Evolutionary conservation across 2,797 vertebrate genomes (phyloP).

Genomic region (Macroramphosus scolopax): DNA sequence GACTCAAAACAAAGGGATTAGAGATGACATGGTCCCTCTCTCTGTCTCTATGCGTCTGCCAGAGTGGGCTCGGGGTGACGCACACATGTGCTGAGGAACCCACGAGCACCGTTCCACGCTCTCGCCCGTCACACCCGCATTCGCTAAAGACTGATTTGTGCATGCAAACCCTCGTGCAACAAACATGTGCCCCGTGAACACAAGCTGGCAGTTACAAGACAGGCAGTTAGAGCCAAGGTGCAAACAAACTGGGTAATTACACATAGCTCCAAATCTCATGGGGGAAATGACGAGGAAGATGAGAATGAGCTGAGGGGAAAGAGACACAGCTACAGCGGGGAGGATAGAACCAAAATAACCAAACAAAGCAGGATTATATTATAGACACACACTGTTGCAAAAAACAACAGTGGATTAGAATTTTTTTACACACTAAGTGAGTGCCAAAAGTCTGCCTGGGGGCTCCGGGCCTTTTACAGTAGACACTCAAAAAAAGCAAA

Average conservation of each 20-base stretch:
- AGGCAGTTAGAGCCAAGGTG: conserved; percentile 72
- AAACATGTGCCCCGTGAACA: conserved; percentile 51
- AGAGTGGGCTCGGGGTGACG: conserved; percentile 48
- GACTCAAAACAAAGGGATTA: conserved; percentile 82
- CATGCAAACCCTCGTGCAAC: conserved; percentile 33
- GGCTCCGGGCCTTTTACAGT: conserved; percentile 38
- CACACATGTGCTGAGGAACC: conserved; percentile 58
- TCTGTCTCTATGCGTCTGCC: conserved; percentile 64
- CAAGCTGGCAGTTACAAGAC: conserved; percentile 60
- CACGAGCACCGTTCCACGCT: conserved; percentile 50
- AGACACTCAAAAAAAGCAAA: conserved; percentile 22
- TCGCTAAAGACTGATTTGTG: conserved; percentile 65
- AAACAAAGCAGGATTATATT: conserved; percentile 59
- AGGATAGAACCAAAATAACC: conserved; percentile 57
- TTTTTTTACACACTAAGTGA: conserved; percentile 32
- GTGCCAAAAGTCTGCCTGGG: conserved; percentile 45
- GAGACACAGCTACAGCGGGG: conserved; percentile 40
- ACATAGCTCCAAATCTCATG: conserved; percentile 68
- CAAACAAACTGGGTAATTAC: conserved; percentile 78
- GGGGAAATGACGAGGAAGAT: conserved; percentile 70
- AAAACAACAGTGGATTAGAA: conserved; percentile 36
- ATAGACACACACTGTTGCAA: conserved; percentile 44
- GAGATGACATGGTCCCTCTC: conserved; percentile 72
- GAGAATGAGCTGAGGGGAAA: conserved; percentile 71
- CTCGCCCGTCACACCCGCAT: conserved; percentile 57